These are phyloP conservation scores for Streptopelia turtur DNA, from an alignment of 2,797 vertebrate species.

Conservation along the genomic window DNA sequence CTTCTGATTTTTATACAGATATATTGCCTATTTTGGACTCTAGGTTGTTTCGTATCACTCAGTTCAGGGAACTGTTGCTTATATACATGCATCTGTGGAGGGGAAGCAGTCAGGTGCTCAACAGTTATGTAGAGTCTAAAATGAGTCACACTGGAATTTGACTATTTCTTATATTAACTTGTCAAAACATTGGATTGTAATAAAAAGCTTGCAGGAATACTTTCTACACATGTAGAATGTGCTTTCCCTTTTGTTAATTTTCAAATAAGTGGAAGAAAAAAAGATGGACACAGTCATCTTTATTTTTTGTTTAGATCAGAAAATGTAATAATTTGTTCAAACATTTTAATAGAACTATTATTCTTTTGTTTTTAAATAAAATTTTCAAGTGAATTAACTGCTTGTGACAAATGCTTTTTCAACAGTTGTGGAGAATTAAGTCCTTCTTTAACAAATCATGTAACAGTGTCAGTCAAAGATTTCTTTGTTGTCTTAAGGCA, in stretches of 20 bases:
- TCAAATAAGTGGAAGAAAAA: slow-evolving; percentile 24
- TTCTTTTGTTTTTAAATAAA: slow-evolving; percentile 49
- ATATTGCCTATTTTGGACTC: neutral
- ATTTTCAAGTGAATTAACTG: slow-evolving; percentile 18
- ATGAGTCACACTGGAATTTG: slow-evolving; percentile 49
- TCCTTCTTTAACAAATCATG: neutral
- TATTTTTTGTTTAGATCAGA: slow-evolving; percentile 40
- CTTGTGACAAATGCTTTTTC: slow-evolving; percentile 24
- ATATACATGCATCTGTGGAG: neutral
- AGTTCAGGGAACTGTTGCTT: neutral
- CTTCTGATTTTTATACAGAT: neutral
- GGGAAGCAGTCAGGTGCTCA: slow-evolving; percentile 16
- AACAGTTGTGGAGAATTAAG: neutral
- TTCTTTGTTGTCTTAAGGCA: neutral
- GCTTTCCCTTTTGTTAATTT: slow-evolving; percentile 39
- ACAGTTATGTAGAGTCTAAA: slow-evolving; percentile 21
- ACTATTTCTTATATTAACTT: slow-evolving; percentile 38
- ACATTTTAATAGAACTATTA: slow-evolving; percentile 32
- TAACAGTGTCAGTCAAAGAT: neutral
- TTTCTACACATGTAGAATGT: slow-evolving; percentile 28
- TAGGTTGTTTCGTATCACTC: neutral
- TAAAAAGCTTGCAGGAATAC: neutral
- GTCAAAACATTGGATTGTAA: slow-evolving; percentile 38
- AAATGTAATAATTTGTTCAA: slow-evolving; percentile 45
- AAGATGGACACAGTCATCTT: slow-evolving; percentile 30